Percentiles rank a stretch among this genome's conserved stretches.
These are phyloP conservation scores for Menura novaehollandiae DNA, from an alignment of 2,113 vertebrate species.

Conservation along the genomic window DNA sequence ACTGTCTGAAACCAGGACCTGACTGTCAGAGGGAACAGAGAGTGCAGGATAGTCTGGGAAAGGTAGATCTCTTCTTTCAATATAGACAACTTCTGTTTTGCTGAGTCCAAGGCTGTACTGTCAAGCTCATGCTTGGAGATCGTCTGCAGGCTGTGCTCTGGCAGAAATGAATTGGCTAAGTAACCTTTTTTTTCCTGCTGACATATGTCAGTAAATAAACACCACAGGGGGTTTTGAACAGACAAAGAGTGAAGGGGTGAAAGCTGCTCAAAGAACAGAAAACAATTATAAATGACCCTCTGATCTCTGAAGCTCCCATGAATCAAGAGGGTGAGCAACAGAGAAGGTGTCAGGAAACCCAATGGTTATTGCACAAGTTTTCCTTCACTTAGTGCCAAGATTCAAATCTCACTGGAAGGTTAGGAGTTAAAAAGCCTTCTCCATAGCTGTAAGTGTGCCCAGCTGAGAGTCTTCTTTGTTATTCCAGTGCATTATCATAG, in stretches of 20 bases:
- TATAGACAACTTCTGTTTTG: not conserved
- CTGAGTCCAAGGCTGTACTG: not conserved
- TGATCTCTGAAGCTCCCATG: not conserved
- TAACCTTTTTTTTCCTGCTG: conserved; percentile 28
- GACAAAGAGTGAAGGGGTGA: not conserved
- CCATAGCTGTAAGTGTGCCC: not conserved
- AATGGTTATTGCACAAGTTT: not conserved
- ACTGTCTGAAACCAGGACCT: not conserved
- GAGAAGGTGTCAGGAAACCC: not conserved
- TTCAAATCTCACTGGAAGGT: conserved; percentile 6
- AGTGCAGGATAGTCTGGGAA: not conserved
- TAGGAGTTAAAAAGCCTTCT: not conserved
- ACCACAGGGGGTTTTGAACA: conserved; percentile 1
- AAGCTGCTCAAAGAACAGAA: conserved; percentile 29
- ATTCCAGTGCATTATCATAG: not conserved
- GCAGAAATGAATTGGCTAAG: conserved; percentile 34
- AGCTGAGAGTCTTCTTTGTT: not conserved
- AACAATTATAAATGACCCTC: conserved; percentile 30
- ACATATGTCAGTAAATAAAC: conserved; percentile 43
- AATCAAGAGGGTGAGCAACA: not conserved
- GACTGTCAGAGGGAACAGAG: not conserved
- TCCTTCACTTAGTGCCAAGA: not conserved
- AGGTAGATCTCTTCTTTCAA: not conserved
- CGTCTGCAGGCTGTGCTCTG: conserved; percentile 1
- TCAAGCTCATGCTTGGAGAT: not conserved